Evolutionary conservation across 2,797 vertebrate species (phyloP).

Genomic region (Lepidocolaptes lacrymiger): DNA sequence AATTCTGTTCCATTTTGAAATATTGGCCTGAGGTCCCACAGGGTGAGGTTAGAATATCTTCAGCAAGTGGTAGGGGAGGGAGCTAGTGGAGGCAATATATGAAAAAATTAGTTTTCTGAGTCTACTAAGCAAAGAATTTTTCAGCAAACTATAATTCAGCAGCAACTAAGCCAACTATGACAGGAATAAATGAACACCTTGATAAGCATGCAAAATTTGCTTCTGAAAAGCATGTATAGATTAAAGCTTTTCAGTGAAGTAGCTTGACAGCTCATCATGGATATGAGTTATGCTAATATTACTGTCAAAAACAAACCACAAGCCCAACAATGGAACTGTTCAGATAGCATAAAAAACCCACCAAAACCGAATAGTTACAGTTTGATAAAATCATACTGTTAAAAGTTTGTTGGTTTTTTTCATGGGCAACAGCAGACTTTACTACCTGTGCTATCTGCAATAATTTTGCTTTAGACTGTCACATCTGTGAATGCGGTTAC

Average conservation of each 20-base stretch:
- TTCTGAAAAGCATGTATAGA: not conserved
- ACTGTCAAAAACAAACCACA: not conserved
- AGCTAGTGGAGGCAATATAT: not conserved
- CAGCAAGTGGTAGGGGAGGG: not conserved
- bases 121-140: not conserved
- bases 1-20: not conserved
- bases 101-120: not conserved
- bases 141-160: not conserved
- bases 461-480: not conserved
- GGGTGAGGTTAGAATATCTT: not conserved
- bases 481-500: not conserved
- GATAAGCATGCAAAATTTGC: constrained; percentile 5
- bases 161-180: not conserved
- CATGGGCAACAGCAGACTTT: not conserved
- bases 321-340: not conserved
- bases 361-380: not conserved
- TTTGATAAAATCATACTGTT: not conserved
- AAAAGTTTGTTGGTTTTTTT: not conserved
- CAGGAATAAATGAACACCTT: not conserved
- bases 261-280: constrained; percentile 7
- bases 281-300: constrained; percentile 13
- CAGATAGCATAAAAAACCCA: fast-evolving
- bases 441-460: not conserved
- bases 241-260: constrained; percentile 3
- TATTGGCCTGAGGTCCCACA: not conserved